These are phyloP conservation scores for Synodontis membranacea DNA, from an alignment of 2,113 vertebrate genomes.

Conservation along the genomic window DNA sequence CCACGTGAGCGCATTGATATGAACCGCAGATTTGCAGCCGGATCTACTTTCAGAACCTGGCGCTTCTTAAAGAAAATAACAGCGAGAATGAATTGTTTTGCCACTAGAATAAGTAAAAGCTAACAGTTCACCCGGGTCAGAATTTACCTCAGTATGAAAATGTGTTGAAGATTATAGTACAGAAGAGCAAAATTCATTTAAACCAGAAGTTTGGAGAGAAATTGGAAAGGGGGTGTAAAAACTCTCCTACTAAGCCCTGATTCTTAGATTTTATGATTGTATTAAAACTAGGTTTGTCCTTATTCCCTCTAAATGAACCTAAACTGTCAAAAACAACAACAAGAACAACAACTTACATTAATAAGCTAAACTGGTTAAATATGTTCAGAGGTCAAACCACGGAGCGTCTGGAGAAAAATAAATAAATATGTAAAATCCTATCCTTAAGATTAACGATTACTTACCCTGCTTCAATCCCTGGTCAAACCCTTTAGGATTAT, in stretches of 20 bases:
- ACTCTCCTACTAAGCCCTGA: no score
- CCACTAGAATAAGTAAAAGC: neutral
- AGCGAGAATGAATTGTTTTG: neutral
- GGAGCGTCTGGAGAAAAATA: neutral
- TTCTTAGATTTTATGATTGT: neutral
- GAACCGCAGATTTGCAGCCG: neutral
- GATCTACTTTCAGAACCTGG: neutral
- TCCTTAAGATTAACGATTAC: neutral
- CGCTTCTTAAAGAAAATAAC: neutral
- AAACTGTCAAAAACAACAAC: neutral
- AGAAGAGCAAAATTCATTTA: neutral
- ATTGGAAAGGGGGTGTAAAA: no score
- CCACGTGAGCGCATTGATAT: neutral
- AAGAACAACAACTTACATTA: neutral
- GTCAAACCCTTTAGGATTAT: neutral
- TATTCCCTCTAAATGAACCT: neutral
- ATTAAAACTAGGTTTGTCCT: neutral
- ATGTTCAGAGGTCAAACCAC: conserved; percentile 27
- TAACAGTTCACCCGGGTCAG: no score
- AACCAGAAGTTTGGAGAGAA: neutral
- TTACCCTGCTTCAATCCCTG: neutral
- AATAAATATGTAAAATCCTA: neutral
- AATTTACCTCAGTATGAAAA: neutral
- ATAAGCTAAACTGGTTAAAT: neutral
- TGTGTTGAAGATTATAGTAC: neutral